Evolutionary conservation across 2,113 vertebrate genomes (phyloP).

Genomic region (Xenopus borealis): DNA sequence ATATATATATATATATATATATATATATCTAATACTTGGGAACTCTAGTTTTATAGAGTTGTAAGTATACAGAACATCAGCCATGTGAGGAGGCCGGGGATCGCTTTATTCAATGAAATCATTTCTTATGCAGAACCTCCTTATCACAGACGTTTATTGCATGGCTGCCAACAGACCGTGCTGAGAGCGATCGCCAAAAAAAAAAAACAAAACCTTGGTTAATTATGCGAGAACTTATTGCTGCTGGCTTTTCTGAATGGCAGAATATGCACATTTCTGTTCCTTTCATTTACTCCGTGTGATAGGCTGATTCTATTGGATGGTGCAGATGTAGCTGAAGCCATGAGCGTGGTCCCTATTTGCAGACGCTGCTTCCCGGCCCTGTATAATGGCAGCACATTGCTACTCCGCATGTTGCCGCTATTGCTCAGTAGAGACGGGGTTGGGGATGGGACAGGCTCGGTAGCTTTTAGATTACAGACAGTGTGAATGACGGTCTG

Average conservation of each 20-base stretch:
- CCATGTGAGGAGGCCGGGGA: conserved; percentile 61
- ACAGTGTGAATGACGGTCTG: conserved; percentile 47
- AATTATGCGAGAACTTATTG: conserved; percentile 61
- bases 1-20: conserved; percentile 49
- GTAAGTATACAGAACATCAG: conserved; percentile 63
- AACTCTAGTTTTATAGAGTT: conserved; percentile 99
- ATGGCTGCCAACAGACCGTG: conserved; percentile 72
- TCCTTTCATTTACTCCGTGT: conserved; percentile 55
- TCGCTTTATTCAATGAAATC: conserved; percentile 56
- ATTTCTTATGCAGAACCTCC: conserved; percentile 63
- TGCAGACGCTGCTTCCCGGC: not conserved
- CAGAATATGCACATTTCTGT: conserved; percentile 61
- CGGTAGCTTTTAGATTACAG: conserved; percentile 49
- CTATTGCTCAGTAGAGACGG: conserved; percentile 47
- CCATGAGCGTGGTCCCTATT: conserved; percentile 38
- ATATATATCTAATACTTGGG: conserved; percentile 63
- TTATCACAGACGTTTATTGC: conserved; percentile 63
- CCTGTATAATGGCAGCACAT: not conserved
- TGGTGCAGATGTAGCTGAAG: conserved; percentile 52
- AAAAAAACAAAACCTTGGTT: conserved; percentile 55
- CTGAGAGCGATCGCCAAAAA: conserved; percentile 71
- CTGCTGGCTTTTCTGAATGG: conserved; percentile 71
- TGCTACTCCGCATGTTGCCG: conserved; percentile 43
- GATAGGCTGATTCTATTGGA: conserved; percentile 56
- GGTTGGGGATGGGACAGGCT: conserved; percentile 46